A percentile compares a stretch with the other conserved stretches of the same genome.
These are phyloP conservation scores for Synanceia verrucosa DNA, from an alignment of 2,797 vertebrate genomes.

Conservation along the genomic window DNA sequence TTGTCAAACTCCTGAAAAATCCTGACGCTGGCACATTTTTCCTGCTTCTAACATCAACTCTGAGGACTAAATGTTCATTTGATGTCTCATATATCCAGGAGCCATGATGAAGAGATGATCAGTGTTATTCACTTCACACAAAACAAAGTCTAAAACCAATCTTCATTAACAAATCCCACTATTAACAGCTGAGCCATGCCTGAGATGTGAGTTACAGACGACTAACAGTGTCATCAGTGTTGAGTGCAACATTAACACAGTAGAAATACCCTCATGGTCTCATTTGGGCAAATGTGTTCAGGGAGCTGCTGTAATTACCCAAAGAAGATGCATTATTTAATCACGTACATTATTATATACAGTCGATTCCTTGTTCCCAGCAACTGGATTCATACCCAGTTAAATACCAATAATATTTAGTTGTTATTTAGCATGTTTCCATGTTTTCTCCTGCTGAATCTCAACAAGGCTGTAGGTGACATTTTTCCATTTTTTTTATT, in stretches of 20 bases:
- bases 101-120: too few relatives aligned
- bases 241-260: constrained; percentile 63
- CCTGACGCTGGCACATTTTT: too few relatives aligned
- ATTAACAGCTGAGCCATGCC: constrained; percentile 16
- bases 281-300: constrained; percentile 56
- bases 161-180: constrained; percentile 37
- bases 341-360: constrained; percentile 43
- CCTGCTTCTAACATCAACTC: too few relatives aligned
- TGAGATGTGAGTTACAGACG: constrained; percentile 55
- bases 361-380: constrained; percentile 23
- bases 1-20: too few relatives aligned
- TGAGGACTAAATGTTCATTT: not conserved
- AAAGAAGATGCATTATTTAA: constrained; percentile 64
- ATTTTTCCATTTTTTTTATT: too few relatives aligned
- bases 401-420: constrained; percentile 10
- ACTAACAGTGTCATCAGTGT: constrained; percentile 22
- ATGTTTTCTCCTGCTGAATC: constrained; percentile 24
- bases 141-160: constrained; percentile 18
- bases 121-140: too few relatives aligned
- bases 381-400: constrained; percentile 29
- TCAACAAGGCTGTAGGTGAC: not conserved
- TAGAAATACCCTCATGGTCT: constrained; percentile 56
- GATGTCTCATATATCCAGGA: too few relatives aligned
- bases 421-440: constrained; percentile 23
- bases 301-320: constrained; percentile 59